A percentile compares a stretch with the other conserved stretches of the same genome.
Evolutionary conservation across 2,888 invertebrate genomes (phyloP).

Genomic region (Cetonia aurata): DNA sequence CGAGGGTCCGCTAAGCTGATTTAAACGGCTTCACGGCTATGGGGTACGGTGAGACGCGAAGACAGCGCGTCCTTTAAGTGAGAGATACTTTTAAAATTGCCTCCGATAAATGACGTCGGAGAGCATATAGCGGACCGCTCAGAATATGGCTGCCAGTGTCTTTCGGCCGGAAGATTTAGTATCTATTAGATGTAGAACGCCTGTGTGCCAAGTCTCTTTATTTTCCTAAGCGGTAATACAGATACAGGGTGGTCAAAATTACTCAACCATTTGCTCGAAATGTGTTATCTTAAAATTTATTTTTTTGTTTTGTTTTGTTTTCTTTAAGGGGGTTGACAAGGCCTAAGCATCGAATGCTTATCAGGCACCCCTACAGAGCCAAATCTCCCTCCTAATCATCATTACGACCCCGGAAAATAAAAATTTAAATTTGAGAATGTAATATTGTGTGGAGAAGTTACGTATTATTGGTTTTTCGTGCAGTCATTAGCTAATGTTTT

Average conservation of each 20-base stretch:
- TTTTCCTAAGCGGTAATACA: neutral
- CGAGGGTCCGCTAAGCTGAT: conserved; percentile 58
- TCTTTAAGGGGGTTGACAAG: too few relatives aligned
- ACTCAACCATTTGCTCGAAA: too few relatives aligned
- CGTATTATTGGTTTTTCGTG: too few relatives aligned
- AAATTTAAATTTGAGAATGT: too few relatives aligned
- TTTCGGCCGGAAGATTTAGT: conserved; percentile 46
- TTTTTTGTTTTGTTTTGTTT: too few relatives aligned
- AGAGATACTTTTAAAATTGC: conserved; percentile 59
- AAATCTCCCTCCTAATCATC: too few relatives aligned
- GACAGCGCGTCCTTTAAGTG: conserved; percentile 51
- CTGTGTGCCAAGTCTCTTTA: conserved; percentile 15
- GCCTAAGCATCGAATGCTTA: too few relatives aligned
- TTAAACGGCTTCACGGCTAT: conserved; percentile 55
- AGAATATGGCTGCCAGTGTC: conserved; percentile 63
- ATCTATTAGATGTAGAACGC: conserved; percentile 20
- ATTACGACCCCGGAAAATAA: too few relatives aligned
- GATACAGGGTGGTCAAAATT: conserved; percentile 1
- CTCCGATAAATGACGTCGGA: conserved; percentile 63
- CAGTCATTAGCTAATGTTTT: too few relatives aligned
- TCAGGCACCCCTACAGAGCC: too few relatives aligned
- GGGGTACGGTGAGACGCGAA: conserved; percentile 54
- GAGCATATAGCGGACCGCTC: conserved; percentile 60
- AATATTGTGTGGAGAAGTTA: too few relatives aligned
- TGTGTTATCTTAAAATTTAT: too few relatives aligned